phyloP scores from a whole-genome alignment of 2,888 invertebrate species.

The Incurvaria masculella region DNA sequence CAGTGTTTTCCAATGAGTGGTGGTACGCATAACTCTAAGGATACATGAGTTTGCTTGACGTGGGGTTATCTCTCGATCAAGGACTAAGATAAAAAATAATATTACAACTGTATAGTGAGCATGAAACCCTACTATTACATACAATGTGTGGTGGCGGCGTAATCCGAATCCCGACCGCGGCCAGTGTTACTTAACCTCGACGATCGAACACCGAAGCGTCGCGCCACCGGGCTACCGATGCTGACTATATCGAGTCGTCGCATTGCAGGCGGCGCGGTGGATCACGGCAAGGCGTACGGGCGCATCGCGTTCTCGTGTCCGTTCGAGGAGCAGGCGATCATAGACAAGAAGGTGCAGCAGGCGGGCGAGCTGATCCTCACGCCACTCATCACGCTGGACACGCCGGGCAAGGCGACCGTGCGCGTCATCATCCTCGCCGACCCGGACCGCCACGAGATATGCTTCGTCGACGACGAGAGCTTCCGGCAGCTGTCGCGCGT shows the following conservation, averaged over 20 bases:
- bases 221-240: no score
- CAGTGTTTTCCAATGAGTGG: no score
- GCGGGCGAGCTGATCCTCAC: slow-evolving; percentile 76
- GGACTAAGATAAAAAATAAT: no score
- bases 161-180: no score
- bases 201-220: no score
- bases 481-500: slow-evolving; percentile 84
- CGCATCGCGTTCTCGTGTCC: slow-evolving; percentile 94
- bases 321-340: slow-evolving; percentile 66
- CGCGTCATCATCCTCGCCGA: slow-evolving; percentile 95
- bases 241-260: neutral
- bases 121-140: no score
- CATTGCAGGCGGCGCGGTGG: slow-evolving; percentile 58
- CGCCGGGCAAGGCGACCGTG: slow-evolving; percentile 96
- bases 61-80: no score
- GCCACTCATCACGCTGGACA: slow-evolving; percentile 88
- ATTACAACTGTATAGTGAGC: no score
- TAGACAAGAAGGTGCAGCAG: slow-evolving; percentile 71
- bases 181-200: no score
- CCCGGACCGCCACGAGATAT: slow-evolving; percentile 97
- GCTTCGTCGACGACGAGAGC: slow-evolving; percentile 96
- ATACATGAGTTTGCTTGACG: no score
- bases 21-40: no score
- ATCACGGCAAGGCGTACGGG: slow-evolving; percentile 90
- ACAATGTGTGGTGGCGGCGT: no score